Percentiles rank a stretch among this genome's conserved stretches.
These are phyloP conservation scores for Drosophila formosana DNA, from an alignment of 2,888 invertebrate genomes.

Conservation along the genomic window DNA sequence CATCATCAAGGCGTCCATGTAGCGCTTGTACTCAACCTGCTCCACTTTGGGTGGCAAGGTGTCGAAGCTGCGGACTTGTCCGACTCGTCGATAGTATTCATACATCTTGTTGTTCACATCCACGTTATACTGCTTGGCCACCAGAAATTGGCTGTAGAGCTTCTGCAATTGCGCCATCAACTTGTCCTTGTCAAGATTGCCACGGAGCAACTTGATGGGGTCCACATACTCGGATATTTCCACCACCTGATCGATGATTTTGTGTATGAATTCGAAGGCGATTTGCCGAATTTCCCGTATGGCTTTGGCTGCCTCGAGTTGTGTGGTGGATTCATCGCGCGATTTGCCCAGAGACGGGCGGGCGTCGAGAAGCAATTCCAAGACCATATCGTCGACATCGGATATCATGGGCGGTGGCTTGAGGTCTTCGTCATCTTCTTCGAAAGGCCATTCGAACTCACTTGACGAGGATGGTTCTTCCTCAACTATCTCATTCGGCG, in stretches of 20 bases:
- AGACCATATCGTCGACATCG: background rate
- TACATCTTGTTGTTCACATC: constrained; percentile 27
- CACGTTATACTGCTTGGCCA: constrained; percentile 12
- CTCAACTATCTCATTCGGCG: constrained; percentile 1
- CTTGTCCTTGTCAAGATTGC: constrained; percentile 38
- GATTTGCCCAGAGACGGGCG: background rate
- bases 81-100: constrained; percentile 46
- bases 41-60: background rate
- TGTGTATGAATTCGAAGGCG: constrained; percentile 11
- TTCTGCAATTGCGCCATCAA: constrained; percentile 3
- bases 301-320: background rate
- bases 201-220: constrained; percentile 7
- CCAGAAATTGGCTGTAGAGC: rapidly evolving
- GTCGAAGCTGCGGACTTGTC: constrained; percentile 24
- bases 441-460: constrained; percentile 47
- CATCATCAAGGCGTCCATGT: background rate
- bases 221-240: constrained; percentile 30
- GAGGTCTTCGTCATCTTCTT: constrained; percentile 20
- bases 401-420: background rate
- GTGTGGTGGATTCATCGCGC: constrained; percentile 1
- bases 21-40: constrained; percentile 12
- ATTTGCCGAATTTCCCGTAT: constrained; percentile 15
- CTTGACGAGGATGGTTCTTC: constrained; percentile 1
- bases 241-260: constrained; percentile 31
- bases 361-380: constrained; percentile 25